Conservation (phyloP, 1,140 invertebrate genomes). For the Halotydeus destructor region DNA sequence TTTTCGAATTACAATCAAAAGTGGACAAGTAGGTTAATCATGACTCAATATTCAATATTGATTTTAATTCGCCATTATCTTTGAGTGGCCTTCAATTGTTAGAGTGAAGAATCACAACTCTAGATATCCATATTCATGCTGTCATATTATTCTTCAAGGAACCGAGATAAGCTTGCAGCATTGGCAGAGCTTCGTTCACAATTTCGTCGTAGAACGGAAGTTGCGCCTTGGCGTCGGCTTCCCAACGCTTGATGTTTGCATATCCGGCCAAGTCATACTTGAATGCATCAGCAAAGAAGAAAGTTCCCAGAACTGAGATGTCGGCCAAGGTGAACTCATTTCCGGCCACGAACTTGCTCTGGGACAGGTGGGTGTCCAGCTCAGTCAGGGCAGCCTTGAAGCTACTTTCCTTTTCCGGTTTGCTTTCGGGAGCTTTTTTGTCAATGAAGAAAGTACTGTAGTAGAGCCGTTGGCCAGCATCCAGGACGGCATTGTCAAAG, state of each 20-base stretch:
- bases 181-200: slow-evolving; percentile 1
- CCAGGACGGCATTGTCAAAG: slow-evolving; percentile 38
- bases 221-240: slow-evolving; percentile 50
- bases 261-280: slow-evolving; percentile 51
- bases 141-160: too few species aligned
- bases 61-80: too few species aligned
- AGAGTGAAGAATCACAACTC: too few species aligned
- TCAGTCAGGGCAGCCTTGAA: slow-evolving; percentile 23
- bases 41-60: too few species aligned
- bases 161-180: too few species aligned
- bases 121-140: too few species aligned
- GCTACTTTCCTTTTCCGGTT: slow-evolving; percentile 15
- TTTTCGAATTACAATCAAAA: too few species aligned
- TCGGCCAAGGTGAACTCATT: slow-evolving; percentile 42
- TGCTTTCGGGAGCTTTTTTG: neutral
- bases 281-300: slow-evolving; percentile 24
- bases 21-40: too few species aligned
- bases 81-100: too few species aligned
- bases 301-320: slow-evolving; percentile 20
- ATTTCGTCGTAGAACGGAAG: slow-evolving; percentile 2
- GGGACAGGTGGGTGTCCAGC: slow-evolving; percentile 23
- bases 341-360: slow-evolving; percentile 24
- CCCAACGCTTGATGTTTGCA: slow-evolving; percentile 45
- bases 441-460: slow-evolving; percentile 4
- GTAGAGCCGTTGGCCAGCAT: slow-evolving; percentile 8